Evolutionary conservation across 2,888 invertebrate genomes (phyloP).

Genomic region (Diogma glabrata): DNA sequence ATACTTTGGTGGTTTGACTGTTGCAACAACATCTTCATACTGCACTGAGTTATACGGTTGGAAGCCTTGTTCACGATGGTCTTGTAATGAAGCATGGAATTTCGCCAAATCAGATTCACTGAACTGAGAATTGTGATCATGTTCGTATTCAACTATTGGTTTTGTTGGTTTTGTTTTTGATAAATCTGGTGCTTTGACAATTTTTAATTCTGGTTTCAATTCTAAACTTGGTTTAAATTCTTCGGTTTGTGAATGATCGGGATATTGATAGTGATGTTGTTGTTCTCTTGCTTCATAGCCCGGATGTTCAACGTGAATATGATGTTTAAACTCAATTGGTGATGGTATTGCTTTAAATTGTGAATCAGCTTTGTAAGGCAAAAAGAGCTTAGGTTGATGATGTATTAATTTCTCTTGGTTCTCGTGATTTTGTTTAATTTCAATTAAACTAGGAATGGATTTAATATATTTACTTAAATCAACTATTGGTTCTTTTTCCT

Average conservation of each 20-base stretch:
- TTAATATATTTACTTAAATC: constrained; percentile 32
- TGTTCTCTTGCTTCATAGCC: neutral
- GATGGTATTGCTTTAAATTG: neutral
- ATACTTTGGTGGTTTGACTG: neutral
- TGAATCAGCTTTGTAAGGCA: neutral
- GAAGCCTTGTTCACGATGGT: constrained; percentile 1
- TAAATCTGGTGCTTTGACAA: constrained; percentile 22
- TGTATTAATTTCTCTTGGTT: constrained; percentile 22
- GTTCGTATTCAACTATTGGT: constrained; percentile 14
- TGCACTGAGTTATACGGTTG: too few relatives aligned
- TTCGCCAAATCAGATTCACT: neutral
- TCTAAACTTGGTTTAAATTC: constrained; percentile 14
- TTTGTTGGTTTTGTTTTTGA: constrained; percentile 18
- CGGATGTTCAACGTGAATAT: neutral
- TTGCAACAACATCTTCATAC: neutral
- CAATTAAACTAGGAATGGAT: constrained; percentile 31
- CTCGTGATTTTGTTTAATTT: constrained; percentile 32
- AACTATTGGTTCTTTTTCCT: constrained; percentile 26
- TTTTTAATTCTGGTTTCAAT: constrained; percentile 16
- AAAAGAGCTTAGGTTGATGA: neutral
- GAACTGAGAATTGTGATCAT: neutral
- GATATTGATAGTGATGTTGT: neutral
- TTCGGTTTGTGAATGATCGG: neutral
- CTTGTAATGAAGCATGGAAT: neutral
- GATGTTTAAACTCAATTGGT: neutral